Percentiles rank a stretch among this genome's conserved stretches.
These are phyloP conservation scores for Lasioglossum malachurum DNA, from an alignment of 2,888 invertebrate genomes.

Conservation along the genomic window DNA sequence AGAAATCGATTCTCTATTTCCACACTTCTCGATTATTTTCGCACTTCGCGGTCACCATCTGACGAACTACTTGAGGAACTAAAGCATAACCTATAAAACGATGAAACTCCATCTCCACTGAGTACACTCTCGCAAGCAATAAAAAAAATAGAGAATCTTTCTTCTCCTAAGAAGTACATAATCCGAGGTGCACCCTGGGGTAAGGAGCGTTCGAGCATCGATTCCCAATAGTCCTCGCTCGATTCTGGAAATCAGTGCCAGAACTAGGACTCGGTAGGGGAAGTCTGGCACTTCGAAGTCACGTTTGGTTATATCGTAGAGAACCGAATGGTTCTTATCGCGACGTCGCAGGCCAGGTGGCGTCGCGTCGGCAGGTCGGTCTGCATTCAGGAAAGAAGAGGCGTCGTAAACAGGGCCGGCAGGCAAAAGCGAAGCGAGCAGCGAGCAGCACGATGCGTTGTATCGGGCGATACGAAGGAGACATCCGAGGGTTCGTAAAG, in stretches of 20 bases:
- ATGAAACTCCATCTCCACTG: background rate
- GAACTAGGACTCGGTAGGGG: background rate
- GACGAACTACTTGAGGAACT: background rate
- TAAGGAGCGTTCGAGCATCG: background rate
- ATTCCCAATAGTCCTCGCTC: background rate
- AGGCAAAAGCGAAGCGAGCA: conserved; percentile 68
- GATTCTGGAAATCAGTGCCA: background rate
- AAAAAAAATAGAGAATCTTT: background rate
- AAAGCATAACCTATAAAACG: background rate
- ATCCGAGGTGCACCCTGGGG: background rate
- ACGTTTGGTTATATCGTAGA: conserved; percentile 22
- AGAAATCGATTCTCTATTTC: too few relatives aligned
- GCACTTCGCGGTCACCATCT: too few relatives aligned
- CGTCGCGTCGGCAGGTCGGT: conserved; percentile 20
- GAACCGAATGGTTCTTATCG: conserved; percentile 43
- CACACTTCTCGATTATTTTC: background rate
- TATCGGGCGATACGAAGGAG: conserved; percentile 56
- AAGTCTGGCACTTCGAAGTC: background rate
- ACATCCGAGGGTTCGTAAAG: conserved; percentile 72
- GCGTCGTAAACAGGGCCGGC: conserved; percentile 58
- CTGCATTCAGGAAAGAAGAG: conserved; percentile 49
- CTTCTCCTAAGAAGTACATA: background rate
- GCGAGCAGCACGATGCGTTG: conserved; percentile 38
- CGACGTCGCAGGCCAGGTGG: background rate
- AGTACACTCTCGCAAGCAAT: background rate